phyloP scores from a whole-genome alignment of 2,797 vertebrate species.

The Threskiornis aethiopicus region DNA sequence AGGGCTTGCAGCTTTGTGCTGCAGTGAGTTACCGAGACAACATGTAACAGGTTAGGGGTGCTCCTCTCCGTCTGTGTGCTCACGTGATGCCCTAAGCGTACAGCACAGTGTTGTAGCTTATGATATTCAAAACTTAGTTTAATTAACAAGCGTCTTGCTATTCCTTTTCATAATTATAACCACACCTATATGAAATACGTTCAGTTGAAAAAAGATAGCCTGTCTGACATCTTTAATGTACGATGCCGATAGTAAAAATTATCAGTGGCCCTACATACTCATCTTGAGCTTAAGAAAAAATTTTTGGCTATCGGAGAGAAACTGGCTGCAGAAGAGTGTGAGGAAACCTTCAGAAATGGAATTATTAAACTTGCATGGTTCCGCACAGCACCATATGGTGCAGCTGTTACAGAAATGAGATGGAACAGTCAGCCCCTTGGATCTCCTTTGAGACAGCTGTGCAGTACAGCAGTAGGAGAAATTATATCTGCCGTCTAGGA shows the following conservation, averaged over 20 bases:
- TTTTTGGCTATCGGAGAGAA: background rate
- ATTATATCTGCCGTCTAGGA: background rate
- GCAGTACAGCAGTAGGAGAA: background rate
- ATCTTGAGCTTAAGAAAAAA: background rate
- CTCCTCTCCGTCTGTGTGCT: background rate
- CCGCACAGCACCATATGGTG: background rate
- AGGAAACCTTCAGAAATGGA: background rate
- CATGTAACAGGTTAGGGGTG: background rate
- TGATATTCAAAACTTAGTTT: background rate
- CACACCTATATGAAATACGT: background rate
- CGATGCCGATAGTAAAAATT: rapidly evolving
- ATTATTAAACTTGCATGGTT: background rate
- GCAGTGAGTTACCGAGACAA: background rate
- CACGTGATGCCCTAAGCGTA: background rate
- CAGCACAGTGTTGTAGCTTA: background rate
- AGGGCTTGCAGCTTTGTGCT: background rate
- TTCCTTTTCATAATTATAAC: background rate
- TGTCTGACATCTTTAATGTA: background rate
- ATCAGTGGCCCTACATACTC: background rate
- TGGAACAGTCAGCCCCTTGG: background rate
- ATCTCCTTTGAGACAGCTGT: slow-evolving; percentile 18
- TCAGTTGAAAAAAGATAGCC: background rate
- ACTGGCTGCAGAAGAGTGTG: background rate
- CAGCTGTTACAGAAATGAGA: slow-evolving; percentile 9
- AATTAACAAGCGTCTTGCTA: background rate